Percentiles rank a stretch among this genome's conserved stretches.
These are phyloP conservation scores for Morone chrysops DNA, from an alignment of 2,113 vertebrate species.

Conservation along the genomic window DNA sequence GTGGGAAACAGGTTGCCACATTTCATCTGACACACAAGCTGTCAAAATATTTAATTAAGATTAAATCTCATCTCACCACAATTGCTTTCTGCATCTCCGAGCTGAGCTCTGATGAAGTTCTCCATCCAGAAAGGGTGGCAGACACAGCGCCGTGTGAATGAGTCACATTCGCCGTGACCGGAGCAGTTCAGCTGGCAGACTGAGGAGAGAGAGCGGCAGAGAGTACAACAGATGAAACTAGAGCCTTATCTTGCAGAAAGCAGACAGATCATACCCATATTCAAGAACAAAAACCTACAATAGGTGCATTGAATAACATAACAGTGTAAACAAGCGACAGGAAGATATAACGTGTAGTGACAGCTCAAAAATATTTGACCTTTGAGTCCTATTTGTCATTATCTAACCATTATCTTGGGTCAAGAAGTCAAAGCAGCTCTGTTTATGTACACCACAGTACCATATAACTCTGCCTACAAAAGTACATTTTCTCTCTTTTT, in stretches of 20 bases:
- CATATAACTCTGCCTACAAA: not conserved
- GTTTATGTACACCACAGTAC: not conserved
- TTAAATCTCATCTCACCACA: constrained; percentile 86
- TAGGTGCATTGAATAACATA: not conserved
- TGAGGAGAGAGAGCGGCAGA: constrained; percentile 71
- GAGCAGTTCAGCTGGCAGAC: constrained; percentile 98
- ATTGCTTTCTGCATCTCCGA: constrained; percentile 94
- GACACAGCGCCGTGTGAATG: constrained; percentile 93
- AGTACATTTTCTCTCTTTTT: not conserved
- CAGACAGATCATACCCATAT: not conserved
- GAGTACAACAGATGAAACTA: not conserved
- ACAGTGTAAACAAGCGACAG: not conserved
- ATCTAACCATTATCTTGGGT: not conserved
- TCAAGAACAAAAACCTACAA: not conserved
- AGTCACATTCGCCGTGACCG: constrained; percentile 93
- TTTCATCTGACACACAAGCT: not conserved
- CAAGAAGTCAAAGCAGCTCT: constrained; percentile 6
- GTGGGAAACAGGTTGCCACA: not conserved
- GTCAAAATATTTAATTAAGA: not conserved
- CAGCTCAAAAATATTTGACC: constrained; percentile 13
- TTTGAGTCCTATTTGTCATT: not conserved
- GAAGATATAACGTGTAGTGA: not conserved
- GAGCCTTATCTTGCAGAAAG: not conserved
- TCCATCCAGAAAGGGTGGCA: constrained; percentile 99
- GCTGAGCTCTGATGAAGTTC: constrained; percentile 92